A percentile compares a stretch with the other conserved stretches of the same genome.
Conservation (phyloP, 2,113 vertebrate genomes). For the Corythornis cristatus region DNA sequence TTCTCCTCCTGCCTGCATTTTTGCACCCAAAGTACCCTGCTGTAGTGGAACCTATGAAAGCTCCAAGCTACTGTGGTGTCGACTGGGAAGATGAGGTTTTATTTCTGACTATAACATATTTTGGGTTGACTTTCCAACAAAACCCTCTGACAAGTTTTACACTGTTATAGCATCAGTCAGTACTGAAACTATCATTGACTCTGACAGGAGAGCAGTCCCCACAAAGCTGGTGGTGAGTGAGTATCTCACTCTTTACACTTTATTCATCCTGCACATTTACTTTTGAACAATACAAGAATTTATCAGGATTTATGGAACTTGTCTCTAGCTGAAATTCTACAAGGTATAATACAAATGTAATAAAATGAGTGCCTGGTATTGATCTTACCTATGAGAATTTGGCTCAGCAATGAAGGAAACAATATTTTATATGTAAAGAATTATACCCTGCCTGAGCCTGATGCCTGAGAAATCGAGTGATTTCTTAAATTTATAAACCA, state of each 20-base stretch:
- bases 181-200: neutral
- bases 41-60: neutral
- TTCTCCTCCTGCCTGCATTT: neutral
- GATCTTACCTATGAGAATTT: neutral
- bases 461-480: conserved; percentile 2
- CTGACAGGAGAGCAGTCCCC: neutral
- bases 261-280: neutral
- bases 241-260: neutral
- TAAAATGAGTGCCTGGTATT: conserved; percentile 22
- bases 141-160: neutral
- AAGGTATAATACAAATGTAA: neutral
- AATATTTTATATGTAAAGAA: neutral
- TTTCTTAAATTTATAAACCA: conserved; percentile 20
- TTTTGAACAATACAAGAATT: neutral
- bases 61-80: neutral
- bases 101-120: neutral
- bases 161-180: accelerated
- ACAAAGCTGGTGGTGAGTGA: neutral
- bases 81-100: neutral
- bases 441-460: neutral
- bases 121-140: neutral
- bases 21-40: neutral
- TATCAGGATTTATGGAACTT: conserved; percentile 19
- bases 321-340: neutral
- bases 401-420: neutral